Percentiles rank a stretch among this genome's conserved stretches.
These are phyloP conservation scores for Channa striata DNA, from an alignment of 2,797 vertebrate species.

Conservation along the genomic window DNA sequence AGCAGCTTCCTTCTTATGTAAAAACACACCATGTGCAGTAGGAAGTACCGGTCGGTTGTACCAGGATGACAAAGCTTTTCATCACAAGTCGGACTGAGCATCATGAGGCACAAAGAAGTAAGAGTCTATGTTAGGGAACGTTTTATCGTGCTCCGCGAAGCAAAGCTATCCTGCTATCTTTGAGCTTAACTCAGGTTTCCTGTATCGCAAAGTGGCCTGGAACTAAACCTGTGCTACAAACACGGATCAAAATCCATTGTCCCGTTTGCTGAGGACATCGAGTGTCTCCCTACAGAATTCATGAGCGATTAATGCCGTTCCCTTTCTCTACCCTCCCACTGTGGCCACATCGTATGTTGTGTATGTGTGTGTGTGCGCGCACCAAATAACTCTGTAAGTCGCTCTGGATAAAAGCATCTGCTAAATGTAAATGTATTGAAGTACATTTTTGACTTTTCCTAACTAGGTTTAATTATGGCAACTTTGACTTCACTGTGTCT, in stretches of 20 bases:
- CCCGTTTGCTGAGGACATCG: too few species aligned
- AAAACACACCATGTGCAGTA: conserved; percentile 2
- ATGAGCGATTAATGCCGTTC: not conserved
- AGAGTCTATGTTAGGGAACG: not conserved
- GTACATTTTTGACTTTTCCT: too few species aligned
- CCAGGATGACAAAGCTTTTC: not conserved
- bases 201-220: not conserved
- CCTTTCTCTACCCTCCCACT: not conserved
- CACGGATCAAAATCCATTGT: too few species aligned
- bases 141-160: not conserved
- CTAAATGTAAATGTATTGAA: too few species aligned
- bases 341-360: too few species aligned
- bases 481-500: too few species aligned
- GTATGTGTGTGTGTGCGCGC: too few species aligned
- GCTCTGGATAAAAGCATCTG: too few species aligned
- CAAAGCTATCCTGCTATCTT: not conserved
- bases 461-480: not conserved
- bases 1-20: not conserved
- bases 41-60: conserved; percentile 22
- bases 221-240: not conserved
- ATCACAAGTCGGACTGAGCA: not conserved
- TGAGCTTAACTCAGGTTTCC: not conserved
- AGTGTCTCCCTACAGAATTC: too few species aligned
- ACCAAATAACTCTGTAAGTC: too few species aligned
- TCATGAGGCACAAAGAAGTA: conserved; percentile 19